Evolutionary conservation across 2,113 vertebrate species (phyloP), one percentile per base, ranked within the genome.

Genomic region (Gallinago jamesoni): DNA sequence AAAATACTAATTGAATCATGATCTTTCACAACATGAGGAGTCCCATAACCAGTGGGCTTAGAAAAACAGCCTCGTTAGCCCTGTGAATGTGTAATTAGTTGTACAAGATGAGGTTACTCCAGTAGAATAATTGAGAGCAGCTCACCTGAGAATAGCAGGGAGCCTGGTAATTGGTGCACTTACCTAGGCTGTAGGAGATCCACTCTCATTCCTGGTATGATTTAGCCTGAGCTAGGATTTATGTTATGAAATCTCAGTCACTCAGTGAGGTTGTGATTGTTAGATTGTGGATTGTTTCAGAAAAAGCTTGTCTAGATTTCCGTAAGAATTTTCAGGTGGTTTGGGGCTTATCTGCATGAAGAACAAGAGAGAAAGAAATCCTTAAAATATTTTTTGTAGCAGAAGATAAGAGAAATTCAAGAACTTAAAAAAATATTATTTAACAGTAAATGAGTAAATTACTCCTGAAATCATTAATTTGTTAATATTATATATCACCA

Each of bases 1-100:
- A 96, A 95, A 96, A 95, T 82, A 94, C 74, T 97, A 95, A 96
- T 96, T 95, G 94, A 96, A 95, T 94, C 81, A 75, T 81, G 66
- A 76, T 95, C 89, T 97, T 84, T 78, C 84, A 73, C 66, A 92
- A 94, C 27, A 89, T 75, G 53, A 91, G 50, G 73, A 96, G 66
- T 92, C 84, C 69, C 19, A 52, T 75, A 93, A 94, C 91, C 35
- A 72, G 84, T 89, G 66, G 87, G 69, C 76, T 90, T 90, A 68
- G 76, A 84, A 86, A 93, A 95, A 50, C 68, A 77, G 59, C 72
- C 86, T 94, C 63, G 73, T 87, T 94, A 96, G 84, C 73, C 52
- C 39, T 92, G 73, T 72, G 84, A 78, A 87, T 87, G 68, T 94
- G 91, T 92, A 87, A 94, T 95, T 92, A 92, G 84, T 92, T 95